A percentile compares a stretch with the other conserved stretches of the same genome.
Evolutionary conservation across 2,888 invertebrate species (phyloP).

Genomic region (Zonitis immaculata): DNA sequence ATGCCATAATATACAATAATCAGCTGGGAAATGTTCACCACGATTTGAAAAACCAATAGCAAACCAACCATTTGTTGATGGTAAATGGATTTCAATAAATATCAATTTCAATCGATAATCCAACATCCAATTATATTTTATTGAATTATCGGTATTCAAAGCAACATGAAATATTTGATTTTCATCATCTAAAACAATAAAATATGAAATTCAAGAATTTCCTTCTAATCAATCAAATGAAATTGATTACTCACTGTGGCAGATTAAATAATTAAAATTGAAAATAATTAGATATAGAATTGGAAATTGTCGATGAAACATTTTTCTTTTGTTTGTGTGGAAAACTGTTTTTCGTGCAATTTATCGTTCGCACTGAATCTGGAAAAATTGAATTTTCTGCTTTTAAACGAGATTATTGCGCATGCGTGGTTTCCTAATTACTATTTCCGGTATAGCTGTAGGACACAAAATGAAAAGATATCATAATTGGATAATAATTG

Average conservation of each 20-base stretch:
- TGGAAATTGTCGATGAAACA: not conserved
- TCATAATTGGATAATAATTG: no score
- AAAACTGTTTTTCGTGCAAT: not conserved
- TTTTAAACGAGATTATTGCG: not conserved
- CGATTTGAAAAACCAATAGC: constrained; percentile 83
- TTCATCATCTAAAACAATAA: not conserved
- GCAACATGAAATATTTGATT: constrained; percentile 42
- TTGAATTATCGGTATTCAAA: constrained; percentile 44
- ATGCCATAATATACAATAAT: constrained; percentile 77
- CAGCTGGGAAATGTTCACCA: constrained; percentile 68
- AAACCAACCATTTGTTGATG: constrained; percentile 63
- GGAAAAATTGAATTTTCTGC: not conserved
- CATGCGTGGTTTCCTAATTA: not conserved
- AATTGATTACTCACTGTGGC: not conserved
- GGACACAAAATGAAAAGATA: no score
- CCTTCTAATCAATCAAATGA: no score
- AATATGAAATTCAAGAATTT: no score
- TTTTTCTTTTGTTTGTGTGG: not conserved
- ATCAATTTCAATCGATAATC: constrained; percentile 47
- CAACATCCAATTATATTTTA: constrained; percentile 50
- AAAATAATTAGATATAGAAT: not conserved
- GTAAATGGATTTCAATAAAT: constrained; percentile 53
- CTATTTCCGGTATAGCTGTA: not conserved
- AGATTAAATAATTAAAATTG: not conserved
- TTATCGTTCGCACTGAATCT: not conserved